A percentile compares a stretch with the other conserved stretches of the same genome.
phyloP scores from a whole-genome alignment of 2,797 vertebrate genomes.

The Pseudomugil gertrudae region DNA sequence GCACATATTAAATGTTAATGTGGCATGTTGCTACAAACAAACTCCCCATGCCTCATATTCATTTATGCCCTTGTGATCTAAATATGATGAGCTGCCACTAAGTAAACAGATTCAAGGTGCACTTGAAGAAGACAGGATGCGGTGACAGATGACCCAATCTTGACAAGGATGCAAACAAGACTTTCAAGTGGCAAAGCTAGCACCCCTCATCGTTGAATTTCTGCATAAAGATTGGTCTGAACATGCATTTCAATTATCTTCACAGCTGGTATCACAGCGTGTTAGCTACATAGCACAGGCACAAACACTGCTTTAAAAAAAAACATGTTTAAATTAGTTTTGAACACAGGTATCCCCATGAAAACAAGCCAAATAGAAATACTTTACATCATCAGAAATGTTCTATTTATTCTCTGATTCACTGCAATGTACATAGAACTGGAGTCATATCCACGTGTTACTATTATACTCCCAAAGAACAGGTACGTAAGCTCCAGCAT shows the following conservation, averaged over 20 bases:
- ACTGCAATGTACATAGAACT: not conserved
- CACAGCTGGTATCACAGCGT: conserved; percentile 6
- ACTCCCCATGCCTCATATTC: not conserved
- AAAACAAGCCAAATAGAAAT: not conserved
- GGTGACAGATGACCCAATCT: conserved; percentile 20
- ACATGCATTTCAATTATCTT: conserved; percentile 5
- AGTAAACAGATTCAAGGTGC: conserved; percentile 9
- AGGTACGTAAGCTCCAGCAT: too few relatives aligned
- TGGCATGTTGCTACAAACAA: conserved; percentile 19
- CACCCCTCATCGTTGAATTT: not conserved
- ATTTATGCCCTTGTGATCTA: conserved; percentile 8
- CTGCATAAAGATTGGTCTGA: not conserved
- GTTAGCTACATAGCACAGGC: not conserved
- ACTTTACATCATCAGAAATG: not conserved
- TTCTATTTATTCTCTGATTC: not conserved
- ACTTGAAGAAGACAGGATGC: conserved; percentile 22
- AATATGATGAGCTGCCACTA: conserved; percentile 12
- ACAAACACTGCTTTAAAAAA: not conserved
- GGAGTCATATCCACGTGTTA: not conserved
- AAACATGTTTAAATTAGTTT: not conserved
- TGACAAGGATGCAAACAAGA: conserved; percentile 1
- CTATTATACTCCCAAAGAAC: not conserved
- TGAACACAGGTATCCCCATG: not conserved
- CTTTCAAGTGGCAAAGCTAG: conserved; percentile 24
- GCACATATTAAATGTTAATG: conserved; percentile 23